Percentiles rank a stretch among this genome's conserved stretches.
Evolutionary conservation across 1,140 invertebrate genomes (phyloP).

Genomic region (Neodiprion pinetum): DNA sequence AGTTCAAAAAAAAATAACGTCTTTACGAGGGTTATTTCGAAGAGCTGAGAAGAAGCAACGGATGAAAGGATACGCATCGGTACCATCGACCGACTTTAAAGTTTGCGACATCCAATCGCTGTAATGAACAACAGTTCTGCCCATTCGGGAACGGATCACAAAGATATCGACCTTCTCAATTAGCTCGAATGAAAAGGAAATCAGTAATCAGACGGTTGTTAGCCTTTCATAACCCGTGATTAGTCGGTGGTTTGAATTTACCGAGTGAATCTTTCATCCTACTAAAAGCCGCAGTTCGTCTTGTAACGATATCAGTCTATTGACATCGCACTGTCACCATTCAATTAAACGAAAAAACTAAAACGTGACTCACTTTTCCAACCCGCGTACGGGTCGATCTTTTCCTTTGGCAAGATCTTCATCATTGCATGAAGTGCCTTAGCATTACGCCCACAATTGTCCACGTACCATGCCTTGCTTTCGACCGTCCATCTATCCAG

Average conservation of each 20-base stretch:
- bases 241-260: background rate
- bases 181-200: background rate
- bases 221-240: background rate
- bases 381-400: background rate
- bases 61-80: too few species aligned
- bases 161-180: background rate
- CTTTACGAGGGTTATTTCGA: too few species aligned
- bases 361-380: background rate
- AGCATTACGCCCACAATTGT: constrained; percentile 4
- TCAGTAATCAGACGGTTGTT: constrained; percentile 1
- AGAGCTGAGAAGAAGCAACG: too few species aligned
- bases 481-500: background rate
- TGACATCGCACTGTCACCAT: too few species aligned
- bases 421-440: constrained; percentile 5
- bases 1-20: too few species aligned
- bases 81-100: background rate
- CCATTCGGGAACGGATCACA: background rate
- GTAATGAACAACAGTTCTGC: background rate
- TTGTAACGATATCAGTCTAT: too few species aligned
- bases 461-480: background rate
- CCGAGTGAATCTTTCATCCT: too few species aligned
- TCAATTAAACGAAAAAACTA: too few species aligned
- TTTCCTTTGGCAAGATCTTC: background rate
- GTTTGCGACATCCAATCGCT: background rate
- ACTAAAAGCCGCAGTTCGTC: too few species aligned